Evolutionary conservation across 2,888 invertebrate genomes (phyloP), one percentile per base, ranked within the genome.

Genomic region (Hydrotaea cyrtoneurina): DNA sequence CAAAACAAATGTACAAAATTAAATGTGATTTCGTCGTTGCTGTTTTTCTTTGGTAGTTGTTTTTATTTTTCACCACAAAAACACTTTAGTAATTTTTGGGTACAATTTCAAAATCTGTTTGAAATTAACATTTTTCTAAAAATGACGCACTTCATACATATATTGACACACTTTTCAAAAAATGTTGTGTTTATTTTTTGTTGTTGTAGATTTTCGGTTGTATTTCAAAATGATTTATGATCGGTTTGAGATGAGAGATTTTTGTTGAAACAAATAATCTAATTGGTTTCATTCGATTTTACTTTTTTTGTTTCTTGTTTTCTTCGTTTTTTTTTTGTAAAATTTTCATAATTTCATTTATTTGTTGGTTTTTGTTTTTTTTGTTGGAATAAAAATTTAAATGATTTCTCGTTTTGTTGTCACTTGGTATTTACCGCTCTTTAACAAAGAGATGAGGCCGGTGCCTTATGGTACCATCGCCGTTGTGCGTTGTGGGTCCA

Each of bases 151-250:
- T 31, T 8, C 15, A 31, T 39, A 39, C n/a, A 31, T 31, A 62
- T 62, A 62, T 62, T 62, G 62, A 62, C 62, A 62, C 62, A 62
- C 0, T 31, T 62, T 62, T 62, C n/a, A 62, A 31, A 31, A 57
- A n/a, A n/a, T n/a, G 19, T 57, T 57, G 19, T 5, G 11, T 21
- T 59, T 53, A 17, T 55, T 55, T 55, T 10, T 21, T 55, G 5
- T 55, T 55, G 10, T 31, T 31, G 31, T 31, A 31, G n/a, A n/a
- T n/a, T n/a, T n/a, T n/a, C n/a, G n/a, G n/a, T n/a, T n/a, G n/a
- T 55, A 5, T 55, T 55, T 19, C 23, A 8, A 11, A 55, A 59
- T 26, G 59, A 59, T 43, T 69, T 46, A 43, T 69, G 43, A 21
- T 46, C 26, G 39, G 11, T 66, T 43, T 43, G 39, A 36, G 19